Evolutionary conservation across 2,797 vertebrate species (phyloP), one percentile per base, ranked within the genome.

Genomic region (Poecilia gillii): DNA sequence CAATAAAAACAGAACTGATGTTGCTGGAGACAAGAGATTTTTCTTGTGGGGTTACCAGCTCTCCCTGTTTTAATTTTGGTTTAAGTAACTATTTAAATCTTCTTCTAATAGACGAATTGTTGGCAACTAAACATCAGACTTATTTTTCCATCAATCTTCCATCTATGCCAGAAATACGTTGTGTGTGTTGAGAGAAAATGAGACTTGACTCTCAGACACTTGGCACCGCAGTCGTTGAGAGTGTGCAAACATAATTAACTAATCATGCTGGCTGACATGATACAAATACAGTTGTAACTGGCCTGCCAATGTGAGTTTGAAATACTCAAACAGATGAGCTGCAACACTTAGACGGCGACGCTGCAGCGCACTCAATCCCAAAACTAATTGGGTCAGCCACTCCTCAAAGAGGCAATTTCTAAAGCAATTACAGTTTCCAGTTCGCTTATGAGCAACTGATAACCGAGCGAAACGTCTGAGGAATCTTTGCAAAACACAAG

Each of bases 341-440:
- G 62, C 86, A 81, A 88, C 78, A 85, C 83, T 85, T 87, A 87
- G 84, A 78, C 77, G 81, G 82, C 46, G 78, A 92, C 88, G 91
- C 89, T 88, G 89, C 91, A 88, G 86, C 79, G 86, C 93, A 94
- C 90, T 87, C 90, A 91, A 89, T 93, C 87, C 87, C 86, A 79
- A 84, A 90, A 88, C 88, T 95, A 93, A 94, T 94, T 93, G 91
- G 88, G 90, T 94, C 92, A 92, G 91, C 91, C 89, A 80, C 87
- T 83, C 87, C 88, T 93, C 88, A 93, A 90, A 94, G 81, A 91
- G 84, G 89, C 86, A 90, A 93, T 93, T 89, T 89, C 76, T 80
- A 93, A 95, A 92, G 86, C 89, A 94, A 94, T 94, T 92, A 94
- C 79, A 76, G 74, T 81, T 86, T 87, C 87, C 85, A 77, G 81